Evolutionary conservation across 1,140 invertebrate species (phyloP), one percentile per base, ranked within the genome.

Genomic region (Mylabris phalerata): DNA sequence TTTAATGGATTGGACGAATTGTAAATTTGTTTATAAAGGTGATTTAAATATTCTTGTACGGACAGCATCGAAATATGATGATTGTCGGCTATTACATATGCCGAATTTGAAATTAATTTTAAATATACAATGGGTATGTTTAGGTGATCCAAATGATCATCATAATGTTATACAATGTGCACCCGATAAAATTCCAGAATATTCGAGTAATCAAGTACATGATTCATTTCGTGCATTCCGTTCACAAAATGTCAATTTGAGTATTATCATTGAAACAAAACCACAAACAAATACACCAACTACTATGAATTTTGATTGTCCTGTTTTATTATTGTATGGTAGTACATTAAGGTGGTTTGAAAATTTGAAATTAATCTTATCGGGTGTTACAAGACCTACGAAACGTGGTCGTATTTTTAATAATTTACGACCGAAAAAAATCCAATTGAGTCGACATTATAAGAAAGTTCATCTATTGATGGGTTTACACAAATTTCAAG

Each of bases 41-140:
- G 88, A 93, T 71, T 77, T 97, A 26, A 82, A 83, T 70, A 88
- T 96, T 47, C 96, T 89, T 67, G 92, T 97, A 2, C 80, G 95
- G 57, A 98, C 97, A 1, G 95, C 95, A 0, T 98, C 94, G 47
- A 98, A 98, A 75, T 99, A 99, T 77, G 96, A 99, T 76, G 96
- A 99, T 76, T 95, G 93, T 70, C 83, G 89, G 50, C 79, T 98
- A 44, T 73, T 98, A 3, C 91, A 97, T 70, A 78, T 98, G 52
- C 96, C 95, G 0, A 89, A 90, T 69, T 78, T 98, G 4, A 89
- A 89, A 66, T 77, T 96, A 10, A 86, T 84, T 10, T 83, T 95
- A 5, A 91, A 93, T 70, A 75, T 98, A 46, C 84, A 88, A 55
- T 98, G 96, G 96, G 78, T 88, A 45, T 97, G 94, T 72, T 75